These are phyloP conservation scores for Umimayanthus kanabou DNA, from an alignment of 92 coral and sea anemone genomes.

Conservation along the genomic window DNA sequence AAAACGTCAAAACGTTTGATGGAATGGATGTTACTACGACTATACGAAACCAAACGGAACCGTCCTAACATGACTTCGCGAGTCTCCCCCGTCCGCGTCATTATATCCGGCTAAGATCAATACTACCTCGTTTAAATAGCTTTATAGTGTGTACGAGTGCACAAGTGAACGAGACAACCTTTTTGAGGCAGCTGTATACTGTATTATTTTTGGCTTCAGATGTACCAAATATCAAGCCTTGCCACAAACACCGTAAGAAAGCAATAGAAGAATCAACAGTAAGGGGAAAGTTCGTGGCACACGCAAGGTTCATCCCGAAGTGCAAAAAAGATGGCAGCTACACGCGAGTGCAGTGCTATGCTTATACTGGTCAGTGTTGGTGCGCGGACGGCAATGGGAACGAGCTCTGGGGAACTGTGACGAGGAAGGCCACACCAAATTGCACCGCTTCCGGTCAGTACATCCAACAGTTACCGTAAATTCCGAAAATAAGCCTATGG, in stretches of 20 bases:
- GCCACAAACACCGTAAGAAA: background rate
- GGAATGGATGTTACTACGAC: too few relatives aligned
- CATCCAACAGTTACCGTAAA: too few relatives aligned
- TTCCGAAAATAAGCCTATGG: too few relatives aligned
- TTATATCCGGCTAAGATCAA: too few relatives aligned
- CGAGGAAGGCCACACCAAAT: conserved; percentile 65
- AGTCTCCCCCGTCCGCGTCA: too few relatives aligned
- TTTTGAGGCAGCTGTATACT: too few relatives aligned
- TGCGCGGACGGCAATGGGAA: conserved; percentile 91
- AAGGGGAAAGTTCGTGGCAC: background rate
- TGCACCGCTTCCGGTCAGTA: conserved; percentile 53
- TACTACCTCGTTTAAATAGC: too few relatives aligned
- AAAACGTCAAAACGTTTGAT: too few relatives aligned
- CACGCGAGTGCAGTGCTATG: conserved; percentile 77
- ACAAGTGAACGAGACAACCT: too few relatives aligned
- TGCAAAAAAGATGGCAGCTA: conserved; percentile 76
- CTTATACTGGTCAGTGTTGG: conserved; percentile 88
- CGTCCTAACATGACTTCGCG: too few relatives aligned
- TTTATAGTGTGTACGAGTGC: too few relatives aligned
- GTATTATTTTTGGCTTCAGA: background rate
- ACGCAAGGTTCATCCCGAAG: conserved; percentile 61
- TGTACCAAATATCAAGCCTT: background rate
- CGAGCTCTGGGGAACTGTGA: conserved; percentile 69
- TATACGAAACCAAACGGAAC: too few relatives aligned
- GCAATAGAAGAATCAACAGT: background rate